These are phyloP conservation scores for Iphiclides podalirius DNA, from an alignment of 2,888 invertebrate genomes.

Conservation along the genomic window DNA sequence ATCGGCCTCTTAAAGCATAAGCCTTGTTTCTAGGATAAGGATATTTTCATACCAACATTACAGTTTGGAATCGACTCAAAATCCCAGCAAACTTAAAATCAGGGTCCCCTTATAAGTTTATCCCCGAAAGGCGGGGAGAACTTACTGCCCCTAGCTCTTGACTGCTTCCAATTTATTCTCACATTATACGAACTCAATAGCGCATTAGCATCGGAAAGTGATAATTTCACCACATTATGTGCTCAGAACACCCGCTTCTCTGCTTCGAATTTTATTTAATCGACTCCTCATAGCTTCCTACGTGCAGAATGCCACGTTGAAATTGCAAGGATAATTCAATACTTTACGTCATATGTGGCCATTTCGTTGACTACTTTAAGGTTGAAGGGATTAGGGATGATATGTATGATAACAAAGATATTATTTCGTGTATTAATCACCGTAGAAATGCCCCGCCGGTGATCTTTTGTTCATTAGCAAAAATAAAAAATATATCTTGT, in stretches of 20 bases:
- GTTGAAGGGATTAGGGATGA: too few relatives aligned
- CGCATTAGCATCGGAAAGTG: slow-evolving; percentile 28
- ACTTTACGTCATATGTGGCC: not conserved
- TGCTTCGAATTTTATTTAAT: slow-evolving; percentile 21
- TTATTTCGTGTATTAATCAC: too few relatives aligned
- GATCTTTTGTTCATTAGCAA: too few relatives aligned
- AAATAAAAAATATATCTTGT: too few relatives aligned
- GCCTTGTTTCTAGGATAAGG: too few relatives aligned
- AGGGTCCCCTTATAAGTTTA: not conserved
- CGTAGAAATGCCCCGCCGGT: too few relatives aligned
- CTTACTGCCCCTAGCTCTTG: slow-evolving; percentile 13
- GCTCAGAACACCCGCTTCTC: slow-evolving; percentile 16
- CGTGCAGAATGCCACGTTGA: not conserved
- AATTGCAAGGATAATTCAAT: not conserved
- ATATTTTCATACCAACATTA: too few relatives aligned
- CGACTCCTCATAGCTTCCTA: slow-evolving; percentile 3
- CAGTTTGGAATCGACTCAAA: too few relatives aligned
- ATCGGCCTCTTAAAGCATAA: too few relatives aligned
- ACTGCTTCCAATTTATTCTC: slow-evolving; percentile 32
- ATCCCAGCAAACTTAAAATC: not conserved
- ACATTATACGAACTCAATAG: slow-evolving; percentile 31
- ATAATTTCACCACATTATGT: slow-evolving; percentile 26
- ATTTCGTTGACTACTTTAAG: too few relatives aligned
- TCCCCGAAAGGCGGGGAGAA: not conserved
- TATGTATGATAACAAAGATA: too few relatives aligned